Conservation (phyloP, 2,797 vertebrate species). For the Ptychobarbus kaznakovi region DNA sequence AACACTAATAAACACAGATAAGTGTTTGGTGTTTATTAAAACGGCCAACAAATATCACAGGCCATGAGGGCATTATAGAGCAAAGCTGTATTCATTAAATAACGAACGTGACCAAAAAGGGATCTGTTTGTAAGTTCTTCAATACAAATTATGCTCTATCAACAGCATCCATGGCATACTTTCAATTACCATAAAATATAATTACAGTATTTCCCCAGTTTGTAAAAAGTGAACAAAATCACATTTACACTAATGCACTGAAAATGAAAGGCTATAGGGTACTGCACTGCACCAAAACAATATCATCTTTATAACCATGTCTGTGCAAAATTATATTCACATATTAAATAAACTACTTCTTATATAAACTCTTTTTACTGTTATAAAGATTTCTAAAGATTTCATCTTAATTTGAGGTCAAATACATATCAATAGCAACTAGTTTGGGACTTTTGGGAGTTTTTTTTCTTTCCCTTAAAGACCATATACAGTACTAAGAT, state of each 20-base stretch:
- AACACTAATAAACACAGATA: constrained; percentile 20
- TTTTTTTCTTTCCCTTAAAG: background rate
- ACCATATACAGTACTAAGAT: background rate
- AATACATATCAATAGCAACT: background rate
- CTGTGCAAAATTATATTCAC: background rate
- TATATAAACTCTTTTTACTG: background rate
- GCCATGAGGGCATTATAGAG: background rate
- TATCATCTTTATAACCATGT: background rate
- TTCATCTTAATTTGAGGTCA: background rate
- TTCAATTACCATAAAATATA: background rate
- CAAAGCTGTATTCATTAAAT: background rate
- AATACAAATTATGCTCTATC: background rate
- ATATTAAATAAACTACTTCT: background rate
- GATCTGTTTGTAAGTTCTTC: background rate
- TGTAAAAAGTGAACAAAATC: background rate
- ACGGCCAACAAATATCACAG: background rate
- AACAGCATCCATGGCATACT: too few relatives aligned
- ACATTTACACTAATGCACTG: background rate
- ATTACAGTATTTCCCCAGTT: background rate
- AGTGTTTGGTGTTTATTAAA: constrained; percentile 19
- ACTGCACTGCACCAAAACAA: background rate
- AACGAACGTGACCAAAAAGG: background rate
- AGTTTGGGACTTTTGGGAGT: background rate
- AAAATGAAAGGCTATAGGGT: background rate
- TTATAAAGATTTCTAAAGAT: background rate